Percentiles rank a stretch among this genome's conserved stretches.
phyloP scores from a whole-genome alignment of 2,888 invertebrate species.

The Mimas tiliae region DNA sequence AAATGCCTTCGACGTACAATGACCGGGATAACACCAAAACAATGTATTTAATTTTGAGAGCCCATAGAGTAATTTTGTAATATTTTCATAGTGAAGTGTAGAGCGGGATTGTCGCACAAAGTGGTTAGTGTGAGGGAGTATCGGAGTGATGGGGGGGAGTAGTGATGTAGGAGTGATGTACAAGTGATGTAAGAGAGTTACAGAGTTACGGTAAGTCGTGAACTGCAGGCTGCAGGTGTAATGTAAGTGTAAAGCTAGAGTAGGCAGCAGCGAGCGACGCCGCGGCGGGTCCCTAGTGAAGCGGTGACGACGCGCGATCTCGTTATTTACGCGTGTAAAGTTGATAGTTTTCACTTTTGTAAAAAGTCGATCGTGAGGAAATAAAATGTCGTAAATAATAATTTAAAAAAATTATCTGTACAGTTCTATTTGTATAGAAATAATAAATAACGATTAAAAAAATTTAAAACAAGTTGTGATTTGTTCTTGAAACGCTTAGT shows the following conservation, averaged over 20 bases:
- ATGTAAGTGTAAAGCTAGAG: slow-evolving; percentile 35
- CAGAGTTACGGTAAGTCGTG: slow-evolving; percentile 15
- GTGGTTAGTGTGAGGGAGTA: slow-evolving; percentile 3
- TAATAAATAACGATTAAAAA: slow-evolving; percentile 85
- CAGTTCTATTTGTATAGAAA: slow-evolving; percentile 87
- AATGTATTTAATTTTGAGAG: slow-evolving; percentile 56
- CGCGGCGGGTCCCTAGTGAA: slow-evolving; percentile 39
- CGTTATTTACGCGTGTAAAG: slow-evolving; percentile 78
- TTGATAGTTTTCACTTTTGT: slow-evolving; percentile 86
- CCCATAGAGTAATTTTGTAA: slow-evolving; percentile 52
- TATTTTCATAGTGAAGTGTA: slow-evolving; percentile 21
- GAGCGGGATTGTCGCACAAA: slow-evolving; percentile 32
- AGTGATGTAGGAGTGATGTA: neutral
- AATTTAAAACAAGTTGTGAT: slow-evolving; percentile 81
- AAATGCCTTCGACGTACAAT: slow-evolving; percentile 46
- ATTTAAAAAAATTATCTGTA: slow-evolving; percentile 84
- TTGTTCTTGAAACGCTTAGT: slow-evolving; percentile 60
- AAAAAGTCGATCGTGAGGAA: slow-evolving; percentile 84
- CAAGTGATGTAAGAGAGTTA: slow-evolving; percentile 16
- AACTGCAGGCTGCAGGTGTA: slow-evolving; percentile 27
- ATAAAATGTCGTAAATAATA: slow-evolving; percentile 82
- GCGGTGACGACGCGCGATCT: slow-evolving; percentile 66
- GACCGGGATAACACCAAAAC: slow-evolving; percentile 48
- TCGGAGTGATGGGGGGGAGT: neutral
- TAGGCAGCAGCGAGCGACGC: slow-evolving; percentile 34